phyloP scores from a whole-genome alignment of 92 coral and sea anemone genomes.

The Pocillopora meandrina region DNA sequence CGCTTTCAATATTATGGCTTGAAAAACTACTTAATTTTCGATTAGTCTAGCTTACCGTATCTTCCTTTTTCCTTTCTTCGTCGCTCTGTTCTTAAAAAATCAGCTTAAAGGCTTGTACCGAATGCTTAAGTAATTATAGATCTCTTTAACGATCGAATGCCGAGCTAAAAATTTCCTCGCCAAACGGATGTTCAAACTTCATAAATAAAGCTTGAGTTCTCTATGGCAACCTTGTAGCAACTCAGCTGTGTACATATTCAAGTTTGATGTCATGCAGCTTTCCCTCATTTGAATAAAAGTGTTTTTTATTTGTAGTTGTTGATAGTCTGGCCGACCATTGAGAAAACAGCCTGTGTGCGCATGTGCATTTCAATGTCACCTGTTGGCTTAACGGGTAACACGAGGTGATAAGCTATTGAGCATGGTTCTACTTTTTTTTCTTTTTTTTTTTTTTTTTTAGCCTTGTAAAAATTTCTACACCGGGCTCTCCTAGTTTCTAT shows the following conservation, averaged over 20 bases:
- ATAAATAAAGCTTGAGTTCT: constrained; percentile 17
- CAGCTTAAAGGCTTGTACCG: too few relatives aligned
- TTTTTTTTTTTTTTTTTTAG: not conserved
- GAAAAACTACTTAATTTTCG: not conserved
- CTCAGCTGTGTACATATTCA: constrained; percentile 7
- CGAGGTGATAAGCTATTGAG: not conserved
- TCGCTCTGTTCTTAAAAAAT: not conserved
- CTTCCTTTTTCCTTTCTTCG: too few relatives aligned
- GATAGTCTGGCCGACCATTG: not conserved
- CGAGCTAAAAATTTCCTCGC: not conserved
- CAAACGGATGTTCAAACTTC: constrained; percentile 10
- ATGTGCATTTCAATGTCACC: constrained; percentile 25
- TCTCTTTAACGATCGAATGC: not conserved
- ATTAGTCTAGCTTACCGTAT: not conserved
- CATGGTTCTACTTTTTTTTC: too few relatives aligned
- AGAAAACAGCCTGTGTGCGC: not conserved
- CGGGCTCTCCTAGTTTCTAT: not conserved
- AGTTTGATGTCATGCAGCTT: constrained; percentile 7
- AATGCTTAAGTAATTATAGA: not conserved
- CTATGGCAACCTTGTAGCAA: constrained; percentile 25
- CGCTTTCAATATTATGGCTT: not conserved
- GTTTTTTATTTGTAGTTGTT: not conserved
- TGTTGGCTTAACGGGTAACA: not conserved
- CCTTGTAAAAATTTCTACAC: not conserved
- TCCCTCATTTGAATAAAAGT: constrained; percentile 19